Evolutionary conservation across 2,797 vertebrate species (phyloP), one percentile per base, ranked within the genome.

Genomic region (Eremophila alpestris): DNA sequence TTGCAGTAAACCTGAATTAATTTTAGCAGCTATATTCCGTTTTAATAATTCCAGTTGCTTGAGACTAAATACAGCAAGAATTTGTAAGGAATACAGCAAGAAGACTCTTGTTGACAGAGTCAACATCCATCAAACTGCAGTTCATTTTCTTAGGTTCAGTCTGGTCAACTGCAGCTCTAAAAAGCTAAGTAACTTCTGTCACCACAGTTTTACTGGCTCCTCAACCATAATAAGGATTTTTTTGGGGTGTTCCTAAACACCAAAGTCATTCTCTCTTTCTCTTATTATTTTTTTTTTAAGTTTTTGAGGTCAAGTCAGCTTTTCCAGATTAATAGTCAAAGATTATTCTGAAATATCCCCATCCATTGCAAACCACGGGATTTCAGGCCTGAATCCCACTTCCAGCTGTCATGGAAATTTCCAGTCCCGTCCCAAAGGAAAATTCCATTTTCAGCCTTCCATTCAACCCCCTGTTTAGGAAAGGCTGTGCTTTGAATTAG

Each of bases 341-440:
- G 83, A 92, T 95, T 80, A 69, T 89, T 91, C 91, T 92, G 83
- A 89, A 92, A 74, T 86, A 92, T 45, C 75, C 46, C 77, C 16
- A n/a, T 77, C 64, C 43, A 51, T 58, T 80, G 84, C 90, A 95
- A 83, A 96, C 54, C 75, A 77, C 5, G 1, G 54, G 41, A 85
- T 89, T 95, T 95, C 55, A 79, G 81, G 86, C 83, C 67, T 40
- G 70, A 83, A 91, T 93, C 80, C 59, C 38, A 34, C 64, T 90
- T 93, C 67, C 80, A 95, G 77, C 92, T 94, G 85, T 93, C 85
- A 65, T 52, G 94, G 94, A 95, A 96, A 76, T 93, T 96, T 96
- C 91, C 93, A 78, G 5, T 64, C n/a, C 64, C 19, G 41, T 91
- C 90, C 71, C 60, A 91, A 95, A 90, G 91, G 87, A 94, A 95